Conservation (phyloP, 2,113 vertebrate species). For the Gasterosteus nipponicus region DNA sequence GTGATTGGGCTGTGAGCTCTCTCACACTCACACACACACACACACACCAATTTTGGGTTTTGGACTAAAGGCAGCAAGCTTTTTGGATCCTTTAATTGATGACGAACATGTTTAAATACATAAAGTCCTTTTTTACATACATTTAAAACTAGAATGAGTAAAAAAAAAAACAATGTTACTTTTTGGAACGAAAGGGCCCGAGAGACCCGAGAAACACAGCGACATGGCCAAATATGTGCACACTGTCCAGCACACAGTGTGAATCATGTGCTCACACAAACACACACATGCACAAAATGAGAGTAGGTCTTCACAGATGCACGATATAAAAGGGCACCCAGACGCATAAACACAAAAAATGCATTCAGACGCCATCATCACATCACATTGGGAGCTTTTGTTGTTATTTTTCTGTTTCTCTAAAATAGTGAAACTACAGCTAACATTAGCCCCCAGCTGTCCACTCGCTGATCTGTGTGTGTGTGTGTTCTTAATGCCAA, state of each 20-base stretch:
- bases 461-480: not conserved
- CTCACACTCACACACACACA: constrained; percentile 24
- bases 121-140: not conserved
- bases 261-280: constrained; percentile 7
- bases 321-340: not conserved
- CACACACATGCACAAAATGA: not conserved
- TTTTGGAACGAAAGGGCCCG: not conserved
- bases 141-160: not conserved
- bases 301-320: not conserved
- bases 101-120: not conserved
- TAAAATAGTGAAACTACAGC: constrained; percentile 13
- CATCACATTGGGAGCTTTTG: constrained; percentile 1
- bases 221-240: not conserved
- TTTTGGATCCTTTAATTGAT: not conserved
- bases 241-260: not conserved
- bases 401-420: constrained; percentile 24
- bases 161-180: not conserved
- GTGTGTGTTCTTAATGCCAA: constrained; percentile 7
- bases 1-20: constrained; percentile 65
- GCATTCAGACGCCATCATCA: not conserved
- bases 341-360: not conserved
- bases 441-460: constrained; percentile 39
- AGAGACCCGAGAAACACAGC: not conserved
- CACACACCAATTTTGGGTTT: not conserved
- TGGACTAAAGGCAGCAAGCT: not conserved